Evolutionary conservation across 2,888 invertebrate genomes (phyloP).

Genomic region (Rapana venosa): DNA sequence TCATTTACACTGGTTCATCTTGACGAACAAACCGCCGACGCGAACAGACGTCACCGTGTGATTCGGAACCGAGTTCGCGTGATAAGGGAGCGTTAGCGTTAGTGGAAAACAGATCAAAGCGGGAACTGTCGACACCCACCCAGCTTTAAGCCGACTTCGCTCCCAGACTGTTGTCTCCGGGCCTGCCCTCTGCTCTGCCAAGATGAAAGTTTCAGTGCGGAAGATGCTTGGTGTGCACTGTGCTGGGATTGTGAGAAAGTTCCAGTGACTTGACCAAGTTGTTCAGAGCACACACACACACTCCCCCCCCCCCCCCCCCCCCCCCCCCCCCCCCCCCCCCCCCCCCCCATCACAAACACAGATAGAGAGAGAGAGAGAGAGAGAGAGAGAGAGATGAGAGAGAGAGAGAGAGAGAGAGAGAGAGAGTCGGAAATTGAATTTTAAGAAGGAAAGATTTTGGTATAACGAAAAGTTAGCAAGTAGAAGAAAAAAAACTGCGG

Average conservation of each 20-base stretch:
- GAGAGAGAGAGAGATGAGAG: neutral
- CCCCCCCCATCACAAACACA: neutral
- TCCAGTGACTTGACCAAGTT: neutral
- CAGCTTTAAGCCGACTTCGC: neutral
- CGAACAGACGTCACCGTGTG: neutral
- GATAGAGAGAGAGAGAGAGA: neutral
- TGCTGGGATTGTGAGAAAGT: neutral
- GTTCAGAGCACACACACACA: neutral
- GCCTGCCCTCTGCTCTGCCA: neutral
- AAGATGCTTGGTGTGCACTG: neutral
- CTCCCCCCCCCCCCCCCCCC: neutral
- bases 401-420: neutral
- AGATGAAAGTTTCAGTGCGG: slow-evolving; percentile 7
- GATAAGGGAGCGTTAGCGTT: slow-evolving; percentile 8
- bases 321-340: too few species aligned
- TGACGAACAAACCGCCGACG: slow-evolving; percentile 15
- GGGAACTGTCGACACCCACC: neutral
- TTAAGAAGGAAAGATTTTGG: neutral
- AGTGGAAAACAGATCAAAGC: slow-evolving; percentile 6
- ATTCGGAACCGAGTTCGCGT: slow-evolving; percentile 29
- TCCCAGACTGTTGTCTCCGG: neutral
- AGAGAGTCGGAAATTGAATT: neutral
- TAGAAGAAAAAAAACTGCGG: neutral
- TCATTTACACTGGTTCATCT: slow-evolving; percentile 7
- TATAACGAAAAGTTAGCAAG: neutral